Evolutionary conservation across 2,113 vertebrate genomes (phyloP).

Genomic region (Asarcornis scutulata): DNA sequence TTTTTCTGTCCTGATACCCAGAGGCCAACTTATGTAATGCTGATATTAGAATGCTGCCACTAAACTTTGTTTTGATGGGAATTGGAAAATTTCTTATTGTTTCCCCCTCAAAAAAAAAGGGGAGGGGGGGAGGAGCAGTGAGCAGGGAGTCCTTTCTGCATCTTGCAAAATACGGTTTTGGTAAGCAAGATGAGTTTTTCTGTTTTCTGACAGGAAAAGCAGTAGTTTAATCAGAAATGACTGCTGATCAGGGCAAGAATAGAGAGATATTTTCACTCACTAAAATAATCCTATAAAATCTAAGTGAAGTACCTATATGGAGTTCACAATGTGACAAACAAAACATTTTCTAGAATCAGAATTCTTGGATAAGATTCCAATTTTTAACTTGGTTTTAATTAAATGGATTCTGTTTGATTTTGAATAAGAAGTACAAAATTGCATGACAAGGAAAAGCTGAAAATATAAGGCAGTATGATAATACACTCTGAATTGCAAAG

Average conservation of each 20-base stretch:
- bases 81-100: neutral
- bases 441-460: neutral
- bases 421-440: neutral
- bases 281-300: neutral
- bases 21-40: neutral
- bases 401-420: neutral
- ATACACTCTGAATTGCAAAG: neutral
- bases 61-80: neutral
- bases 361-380: neutral
- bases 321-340: slow-evolving; percentile 5
- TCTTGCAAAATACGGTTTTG: neutral
- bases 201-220: neutral
- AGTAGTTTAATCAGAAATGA: neutral
- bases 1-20: neutral
- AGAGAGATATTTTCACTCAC: neutral
- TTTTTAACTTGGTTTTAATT: neutral
- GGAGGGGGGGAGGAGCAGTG: no score
- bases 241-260: neutral
- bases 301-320: neutral
- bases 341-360: neutral
- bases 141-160: neutral
- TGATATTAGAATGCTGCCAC: neutral
- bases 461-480: neutral
- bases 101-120: neutral
- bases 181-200: neutral